Evolutionary conservation across 2,797 vertebrate genomes (phyloP), one percentile per base, ranked within the genome.

Genomic region (Rhadinocentrus ornatus): DNA sequence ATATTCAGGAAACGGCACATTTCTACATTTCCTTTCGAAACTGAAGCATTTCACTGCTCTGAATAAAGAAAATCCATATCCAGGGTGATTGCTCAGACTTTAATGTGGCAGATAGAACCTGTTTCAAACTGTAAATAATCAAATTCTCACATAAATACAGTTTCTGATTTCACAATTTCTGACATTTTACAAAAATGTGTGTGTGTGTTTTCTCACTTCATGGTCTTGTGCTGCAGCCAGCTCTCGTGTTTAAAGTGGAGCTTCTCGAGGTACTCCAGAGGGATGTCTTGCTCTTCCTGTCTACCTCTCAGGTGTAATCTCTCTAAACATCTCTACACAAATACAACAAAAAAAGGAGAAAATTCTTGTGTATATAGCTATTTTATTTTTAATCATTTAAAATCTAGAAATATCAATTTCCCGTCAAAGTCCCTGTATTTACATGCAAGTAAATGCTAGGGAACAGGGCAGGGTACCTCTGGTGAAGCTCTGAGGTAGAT

Each of bases 171-270:
- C 20, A 46, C n/a, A n/a, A n/a, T n/a, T n/a, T n/a, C n/a, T n/a
- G n/a, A 46, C 41, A 46, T 20, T 6, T 3, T 3, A 24, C 3
- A 24, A 11, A 12, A 16, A 24, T 13, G 0, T 48, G 7, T 7
- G 62, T 15, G 8, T 32, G 41, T 15, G 4, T 54, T 35, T 32
- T n/a, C 94, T 86, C 92, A 97, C 97, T 73, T 92, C 91, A 96
- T 89, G 0, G 94, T 96, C 84, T 93, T 96, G 77, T 97, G 94
- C 85, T 97, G 96, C 71, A 99, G 95, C 97, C 97, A 99, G 84
- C 93, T 96, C 83, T 99, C 97, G 0, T 98, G 97, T 68, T 97
- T 99, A 65, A 93, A 94, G 78, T 98, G 97, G 66, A 98, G 96
- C 63, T 96, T 97, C 87, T 98, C 96, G 86, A 98, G 86, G 82